phyloP scores from a whole-genome alignment of 2,797 vertebrate species.

The Urophycis tenuis region DNA sequence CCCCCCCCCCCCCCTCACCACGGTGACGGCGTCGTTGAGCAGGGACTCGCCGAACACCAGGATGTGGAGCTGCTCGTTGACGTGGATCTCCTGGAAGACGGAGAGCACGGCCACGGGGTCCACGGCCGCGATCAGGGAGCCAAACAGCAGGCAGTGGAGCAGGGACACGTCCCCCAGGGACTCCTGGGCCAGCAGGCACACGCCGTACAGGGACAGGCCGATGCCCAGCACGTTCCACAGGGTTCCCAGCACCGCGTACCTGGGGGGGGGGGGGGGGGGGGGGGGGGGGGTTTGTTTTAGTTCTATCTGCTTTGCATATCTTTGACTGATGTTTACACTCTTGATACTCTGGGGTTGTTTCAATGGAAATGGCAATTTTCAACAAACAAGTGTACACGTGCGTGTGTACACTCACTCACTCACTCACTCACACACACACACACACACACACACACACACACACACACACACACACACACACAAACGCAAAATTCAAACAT shows the following conservation, averaged over 20 bases:
- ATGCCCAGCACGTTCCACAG: constrained; percentile 79
- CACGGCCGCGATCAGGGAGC: constrained; percentile 76
- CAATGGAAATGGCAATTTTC: too few relatives aligned
- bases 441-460: not conserved
- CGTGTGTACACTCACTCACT: not conserved
- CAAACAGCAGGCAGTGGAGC: constrained; percentile 78
- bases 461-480: not conserved
- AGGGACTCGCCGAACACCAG: constrained; percentile 81
- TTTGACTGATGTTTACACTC: too few relatives aligned
- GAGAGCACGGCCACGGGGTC: constrained; percentile 78
- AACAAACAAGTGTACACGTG: not conserved
- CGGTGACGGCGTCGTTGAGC: constrained; percentile 77
- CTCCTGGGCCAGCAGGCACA: constrained; percentile 72
- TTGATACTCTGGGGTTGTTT: too few relatives aligned
- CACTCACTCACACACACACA: not conserved
- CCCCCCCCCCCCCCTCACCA: constrained; percentile 60
- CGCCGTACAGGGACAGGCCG: constrained; percentile 74
- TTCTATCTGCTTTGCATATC: too few relatives aligned
- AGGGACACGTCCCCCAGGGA: constrained; percentile 71
- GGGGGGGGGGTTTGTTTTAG: not conserved
- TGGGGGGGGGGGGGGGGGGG: constrained; percentile 13
- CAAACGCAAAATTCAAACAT: constrained; percentile 23
- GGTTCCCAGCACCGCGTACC: constrained; percentile 74
- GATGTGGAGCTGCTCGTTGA: constrained; percentile 81
- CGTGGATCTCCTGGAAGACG: constrained; percentile 82